These are phyloP conservation scores for Trialeurodes vaporariorum DNA, from an alignment of 1,140 invertebrate species.

Conservation along the genomic window DNA sequence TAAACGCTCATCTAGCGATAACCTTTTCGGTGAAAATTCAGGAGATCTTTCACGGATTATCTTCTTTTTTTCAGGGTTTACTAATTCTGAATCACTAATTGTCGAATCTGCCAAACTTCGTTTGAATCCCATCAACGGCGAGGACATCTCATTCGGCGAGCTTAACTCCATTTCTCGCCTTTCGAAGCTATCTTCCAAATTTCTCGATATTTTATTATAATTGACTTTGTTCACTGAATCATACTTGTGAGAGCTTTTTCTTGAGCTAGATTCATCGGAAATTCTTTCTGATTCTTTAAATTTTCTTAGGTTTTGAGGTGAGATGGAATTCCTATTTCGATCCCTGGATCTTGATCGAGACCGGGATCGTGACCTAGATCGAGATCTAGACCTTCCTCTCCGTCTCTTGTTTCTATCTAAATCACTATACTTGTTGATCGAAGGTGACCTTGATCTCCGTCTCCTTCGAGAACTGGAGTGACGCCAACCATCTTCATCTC, in stretches of 20 bases:
- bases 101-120: conserved; percentile 33
- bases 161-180: not conserved
- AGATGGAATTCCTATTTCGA: not conserved
- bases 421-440: not conserved
- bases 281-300: not conserved
- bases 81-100: conserved; percentile 33
- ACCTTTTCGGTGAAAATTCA: conserved; percentile 28
- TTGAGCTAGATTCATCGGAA: too few species aligned
- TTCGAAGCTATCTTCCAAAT: not conserved
- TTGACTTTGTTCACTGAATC: not conserved
- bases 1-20: conserved; percentile 35
- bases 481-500: not conserved
- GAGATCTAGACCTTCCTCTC: not conserved
- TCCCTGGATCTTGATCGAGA: not conserved
- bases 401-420: not conserved
- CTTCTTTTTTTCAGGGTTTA: conserved; percentile 13
- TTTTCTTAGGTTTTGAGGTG: not conserved
- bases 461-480: not conserved
- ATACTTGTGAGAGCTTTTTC: too few species aligned
- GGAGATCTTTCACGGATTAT: conserved; percentile 11
- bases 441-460: not conserved
- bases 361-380: not conserved
- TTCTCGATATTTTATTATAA: not conserved
- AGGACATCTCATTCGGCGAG: not conserved
- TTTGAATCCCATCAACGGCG: conserved; percentile 20